These are phyloP conservation scores for Acanthopagrus latus DNA, from an alignment of 2,797 vertebrate species.

Conservation along the genomic window DNA sequence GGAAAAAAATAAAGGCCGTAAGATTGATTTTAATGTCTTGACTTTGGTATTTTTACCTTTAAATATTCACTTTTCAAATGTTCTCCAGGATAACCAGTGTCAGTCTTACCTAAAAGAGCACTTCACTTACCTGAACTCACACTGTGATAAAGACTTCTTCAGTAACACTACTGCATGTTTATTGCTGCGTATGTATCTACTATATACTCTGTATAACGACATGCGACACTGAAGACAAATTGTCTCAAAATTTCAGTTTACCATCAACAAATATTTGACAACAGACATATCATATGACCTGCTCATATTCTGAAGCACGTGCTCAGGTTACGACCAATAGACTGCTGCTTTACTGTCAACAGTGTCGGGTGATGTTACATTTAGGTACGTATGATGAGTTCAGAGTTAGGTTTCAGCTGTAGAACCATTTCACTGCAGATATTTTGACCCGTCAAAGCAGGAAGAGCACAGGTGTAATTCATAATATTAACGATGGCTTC, in stretches of 20 bases:
- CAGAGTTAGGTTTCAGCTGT: background rate
- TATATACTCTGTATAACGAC: background rate
- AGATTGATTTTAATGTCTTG: no score
- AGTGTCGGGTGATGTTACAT: background rate
- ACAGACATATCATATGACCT: background rate
- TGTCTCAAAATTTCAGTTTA: background rate
- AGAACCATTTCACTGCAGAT: no score
- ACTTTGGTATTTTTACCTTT: background rate
- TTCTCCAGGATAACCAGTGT: background rate
- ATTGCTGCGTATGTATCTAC: no score
- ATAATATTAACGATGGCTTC: no score
- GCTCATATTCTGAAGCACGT: background rate
- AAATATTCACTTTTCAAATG: background rate
- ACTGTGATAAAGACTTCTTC: background rate
- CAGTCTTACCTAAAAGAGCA: background rate
- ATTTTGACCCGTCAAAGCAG: no score
- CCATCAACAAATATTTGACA: background rate
- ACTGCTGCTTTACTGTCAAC: constrained; percentile 32
- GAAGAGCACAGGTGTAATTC: no score
- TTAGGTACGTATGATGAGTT: background rate
- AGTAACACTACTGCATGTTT: background rate
- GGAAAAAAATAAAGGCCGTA: no score
- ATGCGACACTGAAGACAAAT: background rate
- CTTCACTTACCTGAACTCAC: background rate
- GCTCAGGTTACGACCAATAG: constrained; percentile 8